These are phyloP conservation scores for Agrochola lota DNA, from an alignment of 2,888 invertebrate species.

Conservation along the genomic window DNA sequence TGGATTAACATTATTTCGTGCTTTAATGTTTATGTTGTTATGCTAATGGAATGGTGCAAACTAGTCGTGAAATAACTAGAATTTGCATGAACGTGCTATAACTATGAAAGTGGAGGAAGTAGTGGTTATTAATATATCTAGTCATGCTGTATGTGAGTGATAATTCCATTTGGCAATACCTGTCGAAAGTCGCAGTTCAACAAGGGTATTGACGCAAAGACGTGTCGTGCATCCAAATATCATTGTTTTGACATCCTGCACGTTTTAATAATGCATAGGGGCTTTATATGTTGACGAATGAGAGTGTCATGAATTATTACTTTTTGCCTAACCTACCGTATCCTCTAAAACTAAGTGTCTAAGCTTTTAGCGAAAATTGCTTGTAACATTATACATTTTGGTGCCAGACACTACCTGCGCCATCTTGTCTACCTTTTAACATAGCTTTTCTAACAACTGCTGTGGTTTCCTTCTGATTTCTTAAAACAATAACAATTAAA, in stretches of 20 bases:
- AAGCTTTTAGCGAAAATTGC: slow-evolving; percentile 42
- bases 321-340: slow-evolving; percentile 12
- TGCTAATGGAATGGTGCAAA: slow-evolving; percentile 32
- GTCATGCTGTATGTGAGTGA: neutral
- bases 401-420: slow-evolving; percentile 38
- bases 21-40: slow-evolving; percentile 8
- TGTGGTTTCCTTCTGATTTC: slow-evolving; percentile 26
- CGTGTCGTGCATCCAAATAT: slow-evolving; percentile 33
- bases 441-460: slow-evolving; percentile 17
- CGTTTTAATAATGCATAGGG: slow-evolving; percentile 43
- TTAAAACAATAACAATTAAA: slow-evolving; percentile 28
- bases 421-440: slow-evolving; percentile 7
- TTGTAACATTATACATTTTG: slow-evolving; percentile 17
- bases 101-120: slow-evolving; percentile 37
- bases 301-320: slow-evolving; percentile 34
- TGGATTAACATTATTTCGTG: slow-evolving; percentile 9
- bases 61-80: slow-evolving; percentile 24
- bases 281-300: slow-evolving; percentile 39
- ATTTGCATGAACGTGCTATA: slow-evolving; percentile 42
- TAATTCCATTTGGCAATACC: slow-evolving; percentile 14
- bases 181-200: slow-evolving; percentile 11
- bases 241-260: slow-evolving; percentile 38
- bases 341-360: slow-evolving; percentile 9
- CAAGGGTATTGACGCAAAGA: neutral
- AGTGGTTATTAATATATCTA: neutral